Evolutionary conservation across 2,888 invertebrate species (phyloP).

Genomic region (Sarcophaga carnaria): DNA sequence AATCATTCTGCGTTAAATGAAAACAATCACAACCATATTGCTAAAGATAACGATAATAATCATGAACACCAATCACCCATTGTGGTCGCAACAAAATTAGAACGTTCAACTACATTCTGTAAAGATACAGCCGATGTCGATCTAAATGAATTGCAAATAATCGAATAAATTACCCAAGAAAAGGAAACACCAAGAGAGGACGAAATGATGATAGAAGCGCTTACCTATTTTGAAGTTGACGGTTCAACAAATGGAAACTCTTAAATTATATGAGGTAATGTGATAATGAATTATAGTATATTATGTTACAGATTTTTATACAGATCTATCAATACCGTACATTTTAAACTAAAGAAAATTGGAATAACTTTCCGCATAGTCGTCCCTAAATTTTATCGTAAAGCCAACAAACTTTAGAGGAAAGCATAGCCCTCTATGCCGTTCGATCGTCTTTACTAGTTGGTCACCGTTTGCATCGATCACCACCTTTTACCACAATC

Average conservation of each 20-base stretch:
- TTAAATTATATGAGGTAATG: constrained; percentile 63
- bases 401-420: no score
- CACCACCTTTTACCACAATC: no score
- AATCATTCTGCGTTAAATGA: constrained; percentile 55
- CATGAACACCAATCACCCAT: constrained; percentile 51
- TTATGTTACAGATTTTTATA: no score
- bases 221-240: constrained; percentile 26
- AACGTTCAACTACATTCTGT: constrained; percentile 82
- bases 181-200: neutral
- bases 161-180: constrained; percentile 75
- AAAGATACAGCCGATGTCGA: constrained; percentile 80
- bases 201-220: constrained; percentile 7
- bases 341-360: no score
- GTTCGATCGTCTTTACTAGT: no score
- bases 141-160: constrained; percentile 79
- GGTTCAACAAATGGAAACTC: constrained; percentile 51
- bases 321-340: no score
- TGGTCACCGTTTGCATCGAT: no score
- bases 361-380: no score
- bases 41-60: constrained; percentile 42
- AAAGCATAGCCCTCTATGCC: no score
- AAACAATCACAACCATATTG: neutral
- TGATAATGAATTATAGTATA: neutral
- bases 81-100: constrained; percentile 78
- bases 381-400: no score